Percentiles rank a stretch among this genome's conserved stretches.
Evolutionary conservation across 2,113 vertebrate species (phyloP).

Genomic region (Oncorhynchus mykiss): DNA sequence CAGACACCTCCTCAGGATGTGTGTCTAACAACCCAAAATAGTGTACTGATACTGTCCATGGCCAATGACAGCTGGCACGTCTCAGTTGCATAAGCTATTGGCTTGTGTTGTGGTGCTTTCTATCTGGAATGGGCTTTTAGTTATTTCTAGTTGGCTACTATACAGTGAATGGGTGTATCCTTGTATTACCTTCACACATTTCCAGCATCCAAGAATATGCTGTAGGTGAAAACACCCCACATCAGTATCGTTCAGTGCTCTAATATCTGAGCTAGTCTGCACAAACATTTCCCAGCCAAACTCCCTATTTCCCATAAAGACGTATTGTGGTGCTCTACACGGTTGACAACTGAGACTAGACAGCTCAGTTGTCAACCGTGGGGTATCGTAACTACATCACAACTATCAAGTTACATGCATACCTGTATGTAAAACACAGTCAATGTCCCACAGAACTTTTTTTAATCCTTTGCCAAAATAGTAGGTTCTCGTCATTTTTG

Average conservation of each 20-base stretch:
- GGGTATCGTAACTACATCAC: too few relatives aligned
- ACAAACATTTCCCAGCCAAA: too few relatives aligned
- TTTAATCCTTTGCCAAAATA: constrained; percentile 17
- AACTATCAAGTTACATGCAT: not conserved
- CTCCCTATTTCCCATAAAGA: too few relatives aligned
- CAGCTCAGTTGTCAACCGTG: too few relatives aligned
- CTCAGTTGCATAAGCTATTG: not conserved
- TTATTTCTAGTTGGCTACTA: not conserved
- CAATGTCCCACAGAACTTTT: constrained; percentile 1
- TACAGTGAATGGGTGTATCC: not conserved
- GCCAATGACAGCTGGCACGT: not conserved
- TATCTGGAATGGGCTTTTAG: not conserved
- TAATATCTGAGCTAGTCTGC: too few relatives aligned
- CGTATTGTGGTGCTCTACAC: too few relatives aligned
- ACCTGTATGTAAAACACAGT: too few relatives aligned
- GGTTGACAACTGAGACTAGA: too few relatives aligned
- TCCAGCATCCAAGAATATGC: not conserved
- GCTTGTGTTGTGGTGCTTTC: not conserved
- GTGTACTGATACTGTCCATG: not conserved
- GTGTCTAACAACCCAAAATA: not conserved
- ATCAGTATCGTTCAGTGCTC: too few relatives aligned
- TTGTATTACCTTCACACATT: not conserved
- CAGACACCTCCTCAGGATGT: too few relatives aligned
- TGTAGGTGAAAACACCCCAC: too few relatives aligned
- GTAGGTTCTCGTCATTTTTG: constrained; percentile 20